Conservation (phyloP, 2,797 vertebrate genomes). For the Acanthurus leucopareius region DNA sequence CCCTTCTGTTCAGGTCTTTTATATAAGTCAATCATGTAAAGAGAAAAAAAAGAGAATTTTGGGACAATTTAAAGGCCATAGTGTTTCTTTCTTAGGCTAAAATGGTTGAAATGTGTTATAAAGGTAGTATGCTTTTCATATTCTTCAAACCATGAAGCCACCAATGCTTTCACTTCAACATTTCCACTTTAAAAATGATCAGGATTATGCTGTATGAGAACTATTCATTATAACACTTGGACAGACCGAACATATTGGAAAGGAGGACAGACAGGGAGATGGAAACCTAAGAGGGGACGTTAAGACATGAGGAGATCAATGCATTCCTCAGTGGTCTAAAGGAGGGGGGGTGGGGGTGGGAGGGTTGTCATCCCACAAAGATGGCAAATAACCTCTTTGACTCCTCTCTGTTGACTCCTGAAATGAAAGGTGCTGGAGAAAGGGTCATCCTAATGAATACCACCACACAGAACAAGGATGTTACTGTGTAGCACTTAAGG, state of each 20-base stretch:
- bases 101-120: constrained; percentile 56
- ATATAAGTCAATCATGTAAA: not conserved
- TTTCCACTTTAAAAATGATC: constrained; percentile 12
- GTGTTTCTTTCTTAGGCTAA: constrained; percentile 29
- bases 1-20: not conserved
- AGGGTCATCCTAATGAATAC: constrained; percentile 82
- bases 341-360: constrained; percentile 46
- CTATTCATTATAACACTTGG: constrained; percentile 31
- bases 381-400: constrained; percentile 80
- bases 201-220: constrained; percentile 34
- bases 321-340: constrained; percentile 80
- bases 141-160: constrained; percentile 55
- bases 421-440: constrained; percentile 80
- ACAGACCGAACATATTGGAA: constrained; percentile 24
- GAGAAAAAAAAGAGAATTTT: not conserved
- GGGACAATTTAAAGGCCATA: constrained; percentile 10
- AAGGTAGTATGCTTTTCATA: constrained; percentile 6
- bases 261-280: constrained; percentile 13
- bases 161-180: constrained; percentile 24
- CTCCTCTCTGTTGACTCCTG: constrained; percentile 77
- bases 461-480: constrained; percentile 76
- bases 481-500: constrained; percentile 69
- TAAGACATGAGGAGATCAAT: constrained; percentile 80
- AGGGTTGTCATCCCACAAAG: constrained; percentile 67
- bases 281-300: constrained; percentile 59